Evolutionary conservation across 2,797 vertebrate species (phyloP), one percentile per base, ranked within the genome.

Genomic region (Syncerus caffer): DNA sequence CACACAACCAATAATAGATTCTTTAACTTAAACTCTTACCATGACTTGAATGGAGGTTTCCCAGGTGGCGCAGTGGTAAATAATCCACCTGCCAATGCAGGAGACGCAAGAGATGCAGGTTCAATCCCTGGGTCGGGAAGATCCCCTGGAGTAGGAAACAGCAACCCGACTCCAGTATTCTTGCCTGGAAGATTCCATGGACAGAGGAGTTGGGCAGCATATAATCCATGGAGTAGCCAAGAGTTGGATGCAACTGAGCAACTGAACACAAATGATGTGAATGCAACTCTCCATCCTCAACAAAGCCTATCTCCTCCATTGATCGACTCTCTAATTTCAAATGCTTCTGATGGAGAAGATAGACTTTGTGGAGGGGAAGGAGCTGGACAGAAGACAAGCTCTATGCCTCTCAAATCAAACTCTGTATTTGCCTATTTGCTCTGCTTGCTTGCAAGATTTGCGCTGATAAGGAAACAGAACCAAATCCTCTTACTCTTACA

Each of bases 401-500:
- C 85, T 58, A 1, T 7, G 45, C 4, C 45, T 51, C 76, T 93
- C 42, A 90, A 78, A 79, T 95, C 76, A 76, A 90, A 76, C 34
- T 94, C n/a, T 45, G 4, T 95, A 50, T 96, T 97, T 88, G 34
- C 90, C 62, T 86, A 74, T 89, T 92, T 89, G 45, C 95, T 87
- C 47, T 34, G 29, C 78, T 80, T 53, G 88, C 92, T 89, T 91
- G 50, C 84, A 90, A 42, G 95, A 95, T 95, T 87, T 85, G 11
- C 86, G 51, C 55, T 79, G 94, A 97, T 97, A 96, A 96, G 74
- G 87, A 97, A 91, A 94, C 80, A 89, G 86, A 95, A 89, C 55
- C 60, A 97, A 98, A 97, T 92, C 96, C 86, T 96, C 96, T 97
- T 96, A 96, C 27, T 74, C 92, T 45, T 96, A 95, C 92, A 94